Evolutionary conservation across 2,797 vertebrate genomes (phyloP), one percentile per base, ranked within the genome.

Genomic region (Falco peregrinus): DNA sequence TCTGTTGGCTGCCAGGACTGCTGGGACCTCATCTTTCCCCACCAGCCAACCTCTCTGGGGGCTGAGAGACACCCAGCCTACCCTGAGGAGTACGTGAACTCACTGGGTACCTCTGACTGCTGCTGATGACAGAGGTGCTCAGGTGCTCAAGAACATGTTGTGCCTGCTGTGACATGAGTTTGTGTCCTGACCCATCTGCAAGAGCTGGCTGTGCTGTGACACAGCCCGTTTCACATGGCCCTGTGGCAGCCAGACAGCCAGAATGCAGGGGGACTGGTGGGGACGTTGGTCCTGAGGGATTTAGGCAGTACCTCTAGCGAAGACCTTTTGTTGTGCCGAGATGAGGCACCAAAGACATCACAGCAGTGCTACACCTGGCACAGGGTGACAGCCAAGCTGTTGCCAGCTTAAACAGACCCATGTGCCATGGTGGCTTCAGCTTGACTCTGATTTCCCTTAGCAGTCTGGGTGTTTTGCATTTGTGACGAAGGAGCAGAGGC

Each of bases 81-180:
- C 39, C 41, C 25, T 28, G 47, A 50, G 61, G 61, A 68, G n/a
- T 41, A 54, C 60, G 5, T 1, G 2, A 39, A 59, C 51, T 89
- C 83, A 28, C 10, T 21, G 33, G 8, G 3, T 65, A 43, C 19
- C 12, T 73, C 2, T 0, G 0, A 16, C 14, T 20, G 6, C 53
- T 59, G 24, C 65, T 82, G 51, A 89, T 47, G 18, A 47, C 65
- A 81, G 76, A 67, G 56, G 50, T 28, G 12, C 48, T 71, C 56
- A 48, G 56, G 50, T 28, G 12, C 48, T 71, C 53, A 48, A 69
- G 29, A 0, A 0, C 31, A 6, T 1, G 6, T 53, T 50, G 28
- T 41, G 26, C 25, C 64, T 89, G 63, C 39, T 0, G 1, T 33
- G 43, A 67, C 1, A 1, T 6, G 7, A 9, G 26, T 70, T 88